Base-by-base conservation (phyloP, 2,888 invertebrate genomes). In the Drosophila lutescens region DNA sequence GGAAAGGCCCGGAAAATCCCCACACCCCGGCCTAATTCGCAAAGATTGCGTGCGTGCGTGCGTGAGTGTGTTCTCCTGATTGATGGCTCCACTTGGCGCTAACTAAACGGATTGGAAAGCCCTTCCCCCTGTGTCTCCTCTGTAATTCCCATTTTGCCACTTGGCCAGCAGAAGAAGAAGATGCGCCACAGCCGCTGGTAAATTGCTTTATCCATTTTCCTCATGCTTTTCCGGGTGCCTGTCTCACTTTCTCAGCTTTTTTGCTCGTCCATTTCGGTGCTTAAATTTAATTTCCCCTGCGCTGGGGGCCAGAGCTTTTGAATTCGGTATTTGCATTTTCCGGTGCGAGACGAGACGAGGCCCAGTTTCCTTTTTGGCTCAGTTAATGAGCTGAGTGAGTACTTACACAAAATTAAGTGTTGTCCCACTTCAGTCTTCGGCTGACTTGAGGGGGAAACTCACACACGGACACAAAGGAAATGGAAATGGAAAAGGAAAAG, bases 321-420 rank as follows among this genome's bases (percentile, higher is more conserved):
- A 71, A 70, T 70, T 72, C 55, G 55, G 72, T 72, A 72, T 72
- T 70, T 70, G 62, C 72, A 72, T 69, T 70, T 60, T 51, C 59
- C 60, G 51, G 49, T 49, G 50, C 57, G 56, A 58, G 58, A 41
- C 57, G 56, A 58, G 58, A 41, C 50, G 49, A 51, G 67, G 66
- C 59, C 55, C 65, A 73, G 72, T 72, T 71, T 72, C 65, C 73
- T 73, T 71, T 60, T 74, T 73, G 77, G 61, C 66, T 76, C 74
- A 76, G 87, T 81, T 85, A 85, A 85, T 85, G 85, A 85, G 89
- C 89, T 85, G 89, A 85, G 85, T 85, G 89, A 87, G 89, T 85
- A 87, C 89, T 89, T 85, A 89, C 86, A 88, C 77, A 85, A 88
- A 85, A 85, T 89, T 89, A 85, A 85, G 89, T 85, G 85, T 85